phyloP scores from a whole-genome alignment of 1,140 invertebrate genomes.

The Aphelinus certus region DNA sequence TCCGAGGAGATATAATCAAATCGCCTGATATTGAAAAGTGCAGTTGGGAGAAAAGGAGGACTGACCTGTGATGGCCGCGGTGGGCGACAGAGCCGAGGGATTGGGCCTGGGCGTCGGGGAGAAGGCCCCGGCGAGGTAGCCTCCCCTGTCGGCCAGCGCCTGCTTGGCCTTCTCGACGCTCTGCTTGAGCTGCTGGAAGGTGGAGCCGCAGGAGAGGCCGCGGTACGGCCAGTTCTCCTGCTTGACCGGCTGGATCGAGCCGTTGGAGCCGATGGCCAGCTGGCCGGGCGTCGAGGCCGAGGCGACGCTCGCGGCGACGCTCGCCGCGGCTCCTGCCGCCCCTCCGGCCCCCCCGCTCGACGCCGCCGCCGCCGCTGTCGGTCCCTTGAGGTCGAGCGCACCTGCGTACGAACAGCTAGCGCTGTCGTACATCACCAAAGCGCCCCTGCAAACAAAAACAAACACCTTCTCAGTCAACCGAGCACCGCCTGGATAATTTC shows the following conservation, averaged over 20 bases:
- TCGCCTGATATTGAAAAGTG: too few relatives aligned
- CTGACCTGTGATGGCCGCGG: constrained; percentile 61
- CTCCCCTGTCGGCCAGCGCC: constrained; percentile 70
- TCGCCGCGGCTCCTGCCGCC: constrained; percentile 52
- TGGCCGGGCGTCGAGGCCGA: neutral
- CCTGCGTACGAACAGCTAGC: constrained; percentile 85
- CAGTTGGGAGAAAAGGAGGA: constrained; percentile 14
- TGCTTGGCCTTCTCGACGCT: constrained; percentile 90
- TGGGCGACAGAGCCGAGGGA: constrained; percentile 60
- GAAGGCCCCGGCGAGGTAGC: constrained; percentile 64
- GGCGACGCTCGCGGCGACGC: constrained; percentile 49
- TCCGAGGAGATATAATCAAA: too few relatives aligned
- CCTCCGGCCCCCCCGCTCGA: constrained; percentile 52
- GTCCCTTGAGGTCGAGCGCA: constrained; percentile 84
- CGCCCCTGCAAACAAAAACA: constrained; percentile 53
- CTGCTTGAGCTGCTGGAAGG: constrained; percentile 88
- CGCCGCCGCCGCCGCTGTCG: constrained; percentile 59
- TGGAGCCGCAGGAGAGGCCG: constrained; percentile 66
- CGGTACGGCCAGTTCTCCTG: constrained; percentile 67
- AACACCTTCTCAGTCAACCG: neutral
- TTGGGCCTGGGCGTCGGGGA: constrained; percentile 62
- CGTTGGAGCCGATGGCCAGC: neutral
- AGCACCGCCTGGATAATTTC: neutral
- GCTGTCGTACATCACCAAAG: constrained; percentile 85
- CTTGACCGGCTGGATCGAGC: constrained; percentile 55